phyloP scores from a whole-genome alignment of 2,797 vertebrate genomes.

The Melanotaenia parkinsoni region DNA sequence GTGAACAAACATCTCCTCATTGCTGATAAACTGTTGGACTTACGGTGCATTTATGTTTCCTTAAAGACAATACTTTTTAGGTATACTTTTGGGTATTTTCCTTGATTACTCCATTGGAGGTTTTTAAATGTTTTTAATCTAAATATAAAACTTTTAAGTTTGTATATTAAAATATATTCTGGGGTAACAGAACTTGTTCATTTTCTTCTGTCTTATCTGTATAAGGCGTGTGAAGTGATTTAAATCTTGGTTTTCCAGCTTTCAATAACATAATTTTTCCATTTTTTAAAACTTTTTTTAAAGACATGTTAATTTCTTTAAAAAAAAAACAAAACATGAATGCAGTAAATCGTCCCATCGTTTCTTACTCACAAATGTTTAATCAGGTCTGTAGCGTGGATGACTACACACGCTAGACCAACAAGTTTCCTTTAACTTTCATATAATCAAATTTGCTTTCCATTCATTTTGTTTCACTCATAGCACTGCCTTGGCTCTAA shows the following conservation, averaged over 20 bases:
- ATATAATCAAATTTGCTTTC: background rate
- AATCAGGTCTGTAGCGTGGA: background rate
- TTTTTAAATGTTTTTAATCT: too few relatives aligned
- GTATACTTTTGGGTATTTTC: background rate
- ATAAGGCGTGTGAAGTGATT: background rate
- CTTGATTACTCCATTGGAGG: too few relatives aligned
- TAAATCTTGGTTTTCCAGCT: background rate
- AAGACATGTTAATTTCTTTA: background rate
- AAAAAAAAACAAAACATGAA: too few relatives aligned
- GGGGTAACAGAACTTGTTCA: background rate
- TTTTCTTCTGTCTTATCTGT: background rate
- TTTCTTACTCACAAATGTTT: too few relatives aligned
- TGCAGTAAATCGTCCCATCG: too few relatives aligned
- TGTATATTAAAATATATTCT: conserved; percentile 10
- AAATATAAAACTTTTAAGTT: background rate
- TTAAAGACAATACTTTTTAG: conserved; percentile 7
- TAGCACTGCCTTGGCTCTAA: too few relatives aligned
- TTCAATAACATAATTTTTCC: background rate
- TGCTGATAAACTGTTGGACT: background rate
- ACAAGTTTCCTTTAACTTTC: background rate
- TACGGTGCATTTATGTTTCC: background rate
- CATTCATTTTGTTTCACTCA: background rate
- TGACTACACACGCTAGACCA: too few relatives aligned
- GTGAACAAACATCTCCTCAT: background rate
- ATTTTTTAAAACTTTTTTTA: background rate